Evolutionary conservation across 1,140 invertebrate genomes (phyloP).

Genomic region (Homalodisca vitripennis): DNA sequence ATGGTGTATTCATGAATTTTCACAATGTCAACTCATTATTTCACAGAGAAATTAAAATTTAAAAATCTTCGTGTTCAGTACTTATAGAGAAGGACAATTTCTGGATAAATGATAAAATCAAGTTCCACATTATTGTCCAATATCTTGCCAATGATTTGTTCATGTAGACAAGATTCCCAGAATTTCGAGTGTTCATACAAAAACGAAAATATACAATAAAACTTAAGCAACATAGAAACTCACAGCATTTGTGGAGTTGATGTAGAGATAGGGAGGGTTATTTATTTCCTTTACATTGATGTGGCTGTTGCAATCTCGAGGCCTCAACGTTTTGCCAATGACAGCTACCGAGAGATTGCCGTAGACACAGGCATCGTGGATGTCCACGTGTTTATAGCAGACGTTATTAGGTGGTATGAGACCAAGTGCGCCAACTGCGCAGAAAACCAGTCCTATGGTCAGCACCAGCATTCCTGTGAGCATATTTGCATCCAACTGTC

Average conservation of each 20-base stretch:
- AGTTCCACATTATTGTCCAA: too few species aligned
- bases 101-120: too few species aligned
- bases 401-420: neutral
- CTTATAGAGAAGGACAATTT: too few species aligned
- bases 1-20: too few species aligned
- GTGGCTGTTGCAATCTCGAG: neutral
- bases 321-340: neutral
- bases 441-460: neutral
- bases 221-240: too few species aligned
- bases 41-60: too few species aligned
- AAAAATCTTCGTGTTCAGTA: too few species aligned
- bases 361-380: constrained; percentile 17
- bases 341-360: neutral
- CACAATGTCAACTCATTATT: too few species aligned
- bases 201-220: too few species aligned
- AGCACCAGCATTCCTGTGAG: neutral
- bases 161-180: too few species aligned
- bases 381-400: neutral
- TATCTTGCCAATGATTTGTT: too few species aligned
- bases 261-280: neutral
- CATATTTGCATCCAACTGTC: neutral
- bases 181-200: too few species aligned
- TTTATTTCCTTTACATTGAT: neutral
- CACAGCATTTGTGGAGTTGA: neutral
- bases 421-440: neutral